phyloP scores from a whole-genome alignment of 2,888 invertebrate species.

The Chalcis sispes region DNA sequence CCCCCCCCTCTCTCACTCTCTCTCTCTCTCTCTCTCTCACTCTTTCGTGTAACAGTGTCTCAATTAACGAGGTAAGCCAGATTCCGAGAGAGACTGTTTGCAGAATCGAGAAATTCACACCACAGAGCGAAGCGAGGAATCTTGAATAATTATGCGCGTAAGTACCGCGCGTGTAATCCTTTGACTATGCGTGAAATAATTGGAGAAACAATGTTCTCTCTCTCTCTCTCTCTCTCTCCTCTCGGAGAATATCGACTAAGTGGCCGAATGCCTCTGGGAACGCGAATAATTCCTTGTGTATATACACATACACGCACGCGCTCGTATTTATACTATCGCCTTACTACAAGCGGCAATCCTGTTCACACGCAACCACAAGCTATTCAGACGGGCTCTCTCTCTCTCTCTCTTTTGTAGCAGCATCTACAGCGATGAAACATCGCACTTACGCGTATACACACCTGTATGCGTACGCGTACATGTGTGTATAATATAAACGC shows the following conservation, averaged over 20 bases:
- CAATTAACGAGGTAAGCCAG: too few relatives aligned
- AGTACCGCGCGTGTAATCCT: background rate
- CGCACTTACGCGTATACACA: background rate
- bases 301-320: background rate
- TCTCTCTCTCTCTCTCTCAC: too few relatives aligned
- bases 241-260: too few relatives aligned
- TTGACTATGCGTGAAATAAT: conserved; percentile 33
- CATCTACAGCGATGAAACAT: too few relatives aligned
- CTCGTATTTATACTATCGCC: too few relatives aligned
- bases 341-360: background rate
- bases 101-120: background rate
- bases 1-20: too few relatives aligned
- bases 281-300: background rate
- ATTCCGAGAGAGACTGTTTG: too few relatives aligned
- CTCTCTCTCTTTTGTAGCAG: background rate
- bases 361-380: background rate
- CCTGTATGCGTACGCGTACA: background rate
- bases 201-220: conserved; percentile 37
- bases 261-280: too few relatives aligned
- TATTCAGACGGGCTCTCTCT: background rate
- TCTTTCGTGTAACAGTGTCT: too few relatives aligned
- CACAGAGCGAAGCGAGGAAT: too few relatives aligned
- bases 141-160: background rate
- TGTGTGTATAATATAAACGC: background rate
- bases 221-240: background rate